phyloP scores from a whole-genome alignment of 2,888 invertebrate genomes.

The Ischnus inquisitorius region DNA sequence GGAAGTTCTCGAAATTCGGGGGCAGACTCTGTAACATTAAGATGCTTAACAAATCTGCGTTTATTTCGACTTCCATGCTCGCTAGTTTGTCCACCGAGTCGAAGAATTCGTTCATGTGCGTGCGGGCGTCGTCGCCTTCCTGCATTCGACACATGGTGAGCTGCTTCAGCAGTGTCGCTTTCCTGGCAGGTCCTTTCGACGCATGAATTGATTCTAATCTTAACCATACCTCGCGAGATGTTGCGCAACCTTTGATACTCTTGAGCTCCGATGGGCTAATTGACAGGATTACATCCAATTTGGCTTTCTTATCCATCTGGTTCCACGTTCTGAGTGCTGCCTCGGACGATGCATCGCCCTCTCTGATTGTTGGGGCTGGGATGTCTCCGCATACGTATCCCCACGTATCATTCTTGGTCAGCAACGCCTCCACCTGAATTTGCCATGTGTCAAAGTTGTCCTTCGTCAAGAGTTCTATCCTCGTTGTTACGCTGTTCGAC shows the following conservation, averaged over 20 bases:
- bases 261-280: conserved; percentile 34
- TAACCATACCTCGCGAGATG: conserved; percentile 26
- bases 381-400: conserved; percentile 31
- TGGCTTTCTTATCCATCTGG: conserved; percentile 23
- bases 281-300: conserved; percentile 15
- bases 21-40: conserved; percentile 54
- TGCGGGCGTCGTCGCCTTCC: conserved; percentile 33
- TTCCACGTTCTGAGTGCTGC: conserved; percentile 19
- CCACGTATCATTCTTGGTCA: conserved; percentile 36
- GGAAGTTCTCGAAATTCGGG: no score
- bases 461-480: conserved; percentile 30
- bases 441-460: conserved; percentile 39
- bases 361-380: conserved; percentile 8
- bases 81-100: conserved; percentile 49
- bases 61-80: conserved; percentile 49
- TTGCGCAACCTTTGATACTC: conserved; percentile 30
- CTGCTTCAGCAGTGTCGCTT: conserved; percentile 53
- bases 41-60: conserved; percentile 9
- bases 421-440: conserved; percentile 35
- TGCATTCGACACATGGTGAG: conserved; percentile 46
- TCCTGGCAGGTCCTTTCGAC: no score
- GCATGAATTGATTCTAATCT: conserved; percentile 32
- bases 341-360: neutral
- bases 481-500: conserved; percentile 10
- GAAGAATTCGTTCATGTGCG: conserved; percentile 45